Conservation (phyloP, 37 sponge, comb jelly and placozoan species). For the Geodia barretti region DNA sequence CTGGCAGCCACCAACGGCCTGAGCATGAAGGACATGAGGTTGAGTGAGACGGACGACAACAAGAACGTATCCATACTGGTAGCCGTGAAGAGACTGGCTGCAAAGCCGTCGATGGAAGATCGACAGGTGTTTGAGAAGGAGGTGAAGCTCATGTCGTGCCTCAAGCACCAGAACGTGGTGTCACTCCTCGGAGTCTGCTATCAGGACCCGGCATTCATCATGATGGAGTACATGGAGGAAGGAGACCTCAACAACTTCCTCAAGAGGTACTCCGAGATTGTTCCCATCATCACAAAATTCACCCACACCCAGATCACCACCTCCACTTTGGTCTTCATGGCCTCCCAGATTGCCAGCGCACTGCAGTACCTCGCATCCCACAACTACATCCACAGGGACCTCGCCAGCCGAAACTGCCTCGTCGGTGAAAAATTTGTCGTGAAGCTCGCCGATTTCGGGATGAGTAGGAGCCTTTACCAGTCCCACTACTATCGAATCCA, state of each 20-base stretch:
- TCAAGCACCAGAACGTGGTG: slow-evolving; percentile 57
- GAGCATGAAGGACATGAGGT: slow-evolving; percentile 44
- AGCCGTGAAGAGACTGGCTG: slow-evolving; percentile 65
- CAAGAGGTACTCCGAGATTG: background rate
- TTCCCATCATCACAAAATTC: background rate
- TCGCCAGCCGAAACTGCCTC: slow-evolving; percentile 79
- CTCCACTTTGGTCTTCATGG: slow-evolving; percentile 35
- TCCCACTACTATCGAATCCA: slow-evolving; percentile 63
- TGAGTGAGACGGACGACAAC: slow-evolving; percentile 24
- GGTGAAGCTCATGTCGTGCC: slow-evolving; percentile 64
- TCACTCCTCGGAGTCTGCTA: slow-evolving; percentile 48
- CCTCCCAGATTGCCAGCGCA: slow-evolving; percentile 59
- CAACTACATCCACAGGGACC: slow-evolving; percentile 71
- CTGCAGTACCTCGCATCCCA: slow-evolving; percentile 66
- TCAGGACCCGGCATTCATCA: slow-evolving; percentile 44
- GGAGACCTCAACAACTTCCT: slow-evolving; percentile 43
- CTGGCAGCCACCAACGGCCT: slow-evolving; percentile 49
- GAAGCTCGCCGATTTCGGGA: slow-evolving; percentile 78
- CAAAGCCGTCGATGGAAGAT: slow-evolving; percentile 26
- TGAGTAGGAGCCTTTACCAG: slow-evolving; percentile 74
- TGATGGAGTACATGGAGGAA: slow-evolving; percentile 84
- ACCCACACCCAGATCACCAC: slow-evolving; percentile 21
- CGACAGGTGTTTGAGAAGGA: slow-evolving; percentile 57
- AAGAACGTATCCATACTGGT: slow-evolving; percentile 40
- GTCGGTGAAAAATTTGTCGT: slow-evolving; percentile 57